Evolutionary conservation across 2,888 invertebrate species (phyloP), one percentile per base, ranked within the genome.

Genomic region (Drosophila anomelani): DNA sequence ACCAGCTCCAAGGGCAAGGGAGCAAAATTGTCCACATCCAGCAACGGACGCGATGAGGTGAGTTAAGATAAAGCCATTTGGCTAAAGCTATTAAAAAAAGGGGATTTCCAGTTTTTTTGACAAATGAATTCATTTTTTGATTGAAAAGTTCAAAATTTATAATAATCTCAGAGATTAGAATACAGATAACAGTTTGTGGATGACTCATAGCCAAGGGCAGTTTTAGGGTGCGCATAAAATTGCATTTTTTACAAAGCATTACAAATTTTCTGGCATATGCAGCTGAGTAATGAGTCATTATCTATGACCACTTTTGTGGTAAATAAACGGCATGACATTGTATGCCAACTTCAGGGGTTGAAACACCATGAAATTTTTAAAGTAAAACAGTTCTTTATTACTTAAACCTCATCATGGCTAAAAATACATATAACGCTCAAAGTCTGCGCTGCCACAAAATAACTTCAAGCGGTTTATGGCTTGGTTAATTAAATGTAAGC

Each of bases 31-130:
- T 82, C 82, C 74, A 82, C 78, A 39, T 81, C 87, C 47, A 84
- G 87, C 80, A 83, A 81, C 47, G 86, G 81, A 36, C 86, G 84
- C 3, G 85, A 86, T 61, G 85, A 86, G 83, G 85, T 89, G 41
- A 89, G 84, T 70, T 9, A 6, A n/a, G 15, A n/a, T 9, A 12
- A 4, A 32, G 17, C 4, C 8, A 8, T 34, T 4, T 17, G 3
- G 17, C 2, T 17, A 32, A 4, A 8, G 32, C 4, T 32, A 13
- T 51, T 13, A 20, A 32, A 32, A 32, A 4, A 3, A 4, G 32
- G 49, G 17, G 13, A 20, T 0, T 20, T 32, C 1, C 13, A 20
- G 51, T 9, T 17, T 49, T 49, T 32, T 49, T 1, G 0, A n/a
- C 10, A 4, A 8, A n/a, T 39, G 8, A 39, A 39, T 8, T 13